phyloP scores from a whole-genome alignment of 1,140 invertebrate genomes.

The Aricia agestis region DNA sequence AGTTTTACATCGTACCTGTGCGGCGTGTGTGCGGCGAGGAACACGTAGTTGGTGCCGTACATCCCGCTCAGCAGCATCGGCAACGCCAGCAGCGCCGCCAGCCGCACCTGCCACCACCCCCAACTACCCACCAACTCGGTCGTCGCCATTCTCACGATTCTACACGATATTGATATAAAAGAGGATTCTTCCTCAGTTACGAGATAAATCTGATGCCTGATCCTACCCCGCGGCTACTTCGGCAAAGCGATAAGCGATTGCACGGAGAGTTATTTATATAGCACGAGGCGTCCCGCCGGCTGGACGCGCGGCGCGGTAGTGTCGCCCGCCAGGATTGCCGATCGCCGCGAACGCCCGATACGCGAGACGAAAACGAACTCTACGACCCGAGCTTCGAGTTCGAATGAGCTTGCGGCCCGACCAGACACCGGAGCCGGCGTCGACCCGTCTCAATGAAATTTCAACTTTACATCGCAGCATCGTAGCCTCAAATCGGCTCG shows the following conservation, averaged over 20 bases:
- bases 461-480: not conserved
- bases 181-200: too few relatives aligned
- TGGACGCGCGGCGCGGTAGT: conserved; percentile 36
- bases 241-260: not conserved
- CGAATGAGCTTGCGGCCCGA: not conserved
- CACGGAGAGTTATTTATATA: not conserved
- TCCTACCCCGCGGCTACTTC: not conserved
- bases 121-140: conserved; percentile 49
- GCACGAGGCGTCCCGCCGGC: conserved; percentile 36
- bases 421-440: not conserved
- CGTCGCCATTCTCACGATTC: conserved; percentile 34
- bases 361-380: not conserved
- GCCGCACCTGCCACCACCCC: conserved; percentile 58
- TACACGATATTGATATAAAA: not conserved
- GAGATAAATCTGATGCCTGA: not conserved
- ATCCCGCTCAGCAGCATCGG: conserved; percentile 78
- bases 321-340: conserved; percentile 20
- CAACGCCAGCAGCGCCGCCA: conserved; percentile 65
- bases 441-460: not conserved
- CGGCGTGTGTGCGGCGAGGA: conserved; percentile 73
- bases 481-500: not conserved
- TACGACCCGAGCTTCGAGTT: not conserved
- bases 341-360: too few relatives aligned
- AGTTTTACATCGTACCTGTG: conserved; percentile 46
- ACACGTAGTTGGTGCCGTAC: conserved; percentile 79